Evolutionary conservation across 2,888 invertebrate genomes (phyloP).

Genomic region (Polydrusus tereticollis): DNA sequence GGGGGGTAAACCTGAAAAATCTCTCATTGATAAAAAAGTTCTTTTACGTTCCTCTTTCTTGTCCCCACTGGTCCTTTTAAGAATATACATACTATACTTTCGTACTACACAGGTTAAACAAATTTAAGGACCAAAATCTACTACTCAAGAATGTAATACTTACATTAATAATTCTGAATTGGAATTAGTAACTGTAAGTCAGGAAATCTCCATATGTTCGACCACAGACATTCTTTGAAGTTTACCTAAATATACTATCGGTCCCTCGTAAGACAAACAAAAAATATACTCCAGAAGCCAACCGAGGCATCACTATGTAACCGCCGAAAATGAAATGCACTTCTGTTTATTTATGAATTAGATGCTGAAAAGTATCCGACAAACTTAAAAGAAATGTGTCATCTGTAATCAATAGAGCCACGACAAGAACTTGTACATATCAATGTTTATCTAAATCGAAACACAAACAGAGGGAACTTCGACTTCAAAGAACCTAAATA

Average conservation of each 20-base stretch:
- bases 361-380: conserved; percentile 35
- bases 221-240: neutral
- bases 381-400: conserved; percentile 40
- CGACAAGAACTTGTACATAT: conserved; percentile 36
- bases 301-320: neutral
- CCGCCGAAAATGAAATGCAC: neutral
- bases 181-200: too few relatives aligned
- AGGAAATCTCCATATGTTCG: too few relatives aligned
- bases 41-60: too few relatives aligned
- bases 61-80: too few relatives aligned
- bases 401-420: conserved; percentile 42
- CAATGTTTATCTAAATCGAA: conserved; percentile 45
- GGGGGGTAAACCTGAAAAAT: too few relatives aligned
- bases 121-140: too few relatives aligned
- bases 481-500: conserved; percentile 44
- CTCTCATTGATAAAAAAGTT: too few relatives aligned
- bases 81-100: too few relatives aligned
- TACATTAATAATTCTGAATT: too few relatives aligned
- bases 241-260: neutral
- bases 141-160: too few relatives aligned
- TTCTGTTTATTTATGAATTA: conserved; percentile 41
- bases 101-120: too few relatives aligned
- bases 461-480: conserved; percentile 36
- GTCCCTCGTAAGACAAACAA: neutral
- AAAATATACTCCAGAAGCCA: neutral